Base-by-base conservation (phyloP, 1,140 invertebrate genomes). In the Mamestra configurata region DNA sequence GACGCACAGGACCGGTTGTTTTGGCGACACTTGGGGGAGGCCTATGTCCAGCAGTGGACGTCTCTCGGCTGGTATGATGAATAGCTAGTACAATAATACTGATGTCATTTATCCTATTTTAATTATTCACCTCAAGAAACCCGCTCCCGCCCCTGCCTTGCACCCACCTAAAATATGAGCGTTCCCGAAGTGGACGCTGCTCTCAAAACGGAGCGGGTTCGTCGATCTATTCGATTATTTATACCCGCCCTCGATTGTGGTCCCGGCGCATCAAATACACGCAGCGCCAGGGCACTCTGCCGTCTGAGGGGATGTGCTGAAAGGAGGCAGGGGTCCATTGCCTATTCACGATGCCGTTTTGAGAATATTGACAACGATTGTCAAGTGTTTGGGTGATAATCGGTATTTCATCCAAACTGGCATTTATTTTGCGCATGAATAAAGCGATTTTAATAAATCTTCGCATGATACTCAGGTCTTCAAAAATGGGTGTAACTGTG, bases 191-290 rank as follows among this genome's bases (percentile, higher is more conserved):
- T 61, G 73, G 73, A 49, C 27, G 51, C 22, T n/a, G 57, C 73
- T 43, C 71, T 57, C 73, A 6, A 64, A 43, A 40, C 73, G 53
- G 31, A 70, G 73, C 37, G 40, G 40, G 73, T 76, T 64, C 73
- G 20, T 46, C 57, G 73, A 76, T 64, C 73, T 22, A 64, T 49
- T 76, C 37, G 57, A 61, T 76, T 76, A 76, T 76, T 76, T 76
- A 76, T 76, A 76, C 24, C 55, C 8, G 18, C 43, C 64, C 22
- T 37, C 59, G 59, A 64, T 49, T 70, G 66, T 70, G 66, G 66
- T 70, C 40, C 66, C 22, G 13, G 11, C 7, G 24, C 66, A 70
- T 70, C 66, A 49, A 27, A 70, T 70, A 46, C 22, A 49, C 40
- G 43, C 64, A 40, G 10, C 11, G 64, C 11, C 10, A 24, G 66